Conservation (phyloP, 2,797 vertebrate species). For the Manis javanica region DNA sequence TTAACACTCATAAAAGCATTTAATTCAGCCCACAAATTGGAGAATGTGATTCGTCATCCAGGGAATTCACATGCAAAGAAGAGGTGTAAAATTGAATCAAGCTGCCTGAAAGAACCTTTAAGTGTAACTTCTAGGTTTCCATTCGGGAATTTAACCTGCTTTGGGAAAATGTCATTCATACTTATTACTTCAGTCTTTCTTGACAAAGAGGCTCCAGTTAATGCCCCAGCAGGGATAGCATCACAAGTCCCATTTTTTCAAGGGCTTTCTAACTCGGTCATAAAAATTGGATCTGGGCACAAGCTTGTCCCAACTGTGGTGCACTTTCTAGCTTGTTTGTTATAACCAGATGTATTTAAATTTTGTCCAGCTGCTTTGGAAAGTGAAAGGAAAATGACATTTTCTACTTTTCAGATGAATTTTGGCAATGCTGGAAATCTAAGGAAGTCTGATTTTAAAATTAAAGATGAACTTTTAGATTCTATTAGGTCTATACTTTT, state of each 20-base stretch:
- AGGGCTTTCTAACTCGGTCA: slow-evolving; percentile 81
- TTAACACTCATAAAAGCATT: slow-evolving; percentile 65
- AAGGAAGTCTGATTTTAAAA: too few relatives aligned
- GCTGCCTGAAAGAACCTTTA: slow-evolving; percentile 64
- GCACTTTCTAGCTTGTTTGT: slow-evolving; percentile 81
- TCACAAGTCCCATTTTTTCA: slow-evolving; percentile 76
- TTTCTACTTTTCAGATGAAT: too few relatives aligned
- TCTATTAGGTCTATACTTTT: too few relatives aligned
- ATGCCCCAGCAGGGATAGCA: slow-evolving; percentile 68
- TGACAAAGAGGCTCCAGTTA: slow-evolving; percentile 71
- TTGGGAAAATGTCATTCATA: slow-evolving; percentile 78
- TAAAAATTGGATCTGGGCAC: slow-evolving; percentile 81
- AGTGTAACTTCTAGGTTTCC: slow-evolving; percentile 56
- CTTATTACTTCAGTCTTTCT: slow-evolving; percentile 71
- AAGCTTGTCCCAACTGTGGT: slow-evolving; percentile 77
- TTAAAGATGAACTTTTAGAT: too few relatives aligned
- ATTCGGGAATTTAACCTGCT: slow-evolving; percentile 75
- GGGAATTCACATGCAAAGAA: slow-evolving; percentile 58
- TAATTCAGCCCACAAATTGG: slow-evolving; percentile 44
- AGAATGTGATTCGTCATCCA: slow-evolving; percentile 61
- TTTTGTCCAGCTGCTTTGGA: too few relatives aligned
- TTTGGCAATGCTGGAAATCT: too few relatives aligned
- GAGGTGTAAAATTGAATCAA: slow-evolving; percentile 56
- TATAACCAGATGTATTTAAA: too few relatives aligned
- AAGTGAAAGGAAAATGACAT: too few relatives aligned